Conservation (phyloP, 1,140 invertebrate genomes). For the Antheraea pernyi region DNA sequence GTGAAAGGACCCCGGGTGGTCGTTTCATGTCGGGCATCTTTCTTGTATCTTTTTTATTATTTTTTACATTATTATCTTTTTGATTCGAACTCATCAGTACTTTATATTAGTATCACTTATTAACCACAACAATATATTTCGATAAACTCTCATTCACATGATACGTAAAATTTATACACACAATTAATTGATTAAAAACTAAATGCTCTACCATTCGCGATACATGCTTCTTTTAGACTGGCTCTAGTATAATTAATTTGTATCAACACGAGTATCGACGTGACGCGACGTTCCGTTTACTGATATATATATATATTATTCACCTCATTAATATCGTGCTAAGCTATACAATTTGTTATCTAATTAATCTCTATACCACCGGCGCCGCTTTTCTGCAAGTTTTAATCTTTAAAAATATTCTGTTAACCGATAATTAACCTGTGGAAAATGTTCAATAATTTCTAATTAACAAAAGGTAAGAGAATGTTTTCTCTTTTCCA, state of each 20-base stretch:
- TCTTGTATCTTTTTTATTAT: conserved; percentile 23
- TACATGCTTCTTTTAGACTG: conserved; percentile 5
- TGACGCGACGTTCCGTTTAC: background rate
- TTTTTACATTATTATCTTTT: conserved; percentile 10
- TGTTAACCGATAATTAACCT: background rate
- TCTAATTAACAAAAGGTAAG: too few relatives aligned
- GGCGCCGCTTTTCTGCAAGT: background rate
- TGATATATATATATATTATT: conserved; percentile 9
- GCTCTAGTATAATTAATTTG: conserved; percentile 3
- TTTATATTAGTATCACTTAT: background rate
- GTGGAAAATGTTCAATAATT: too few relatives aligned
- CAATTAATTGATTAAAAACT: background rate
- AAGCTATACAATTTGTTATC: conserved; percentile 5
- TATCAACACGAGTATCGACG: conserved; percentile 1
- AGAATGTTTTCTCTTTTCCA: too few relatives aligned
- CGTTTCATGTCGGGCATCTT: conserved; percentile 32
- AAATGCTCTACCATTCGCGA: background rate
- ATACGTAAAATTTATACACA: background rate
- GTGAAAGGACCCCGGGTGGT: conserved; percentile 45
- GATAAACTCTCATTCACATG: background rate
- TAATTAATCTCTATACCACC: background rate
- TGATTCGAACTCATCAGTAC: conserved; percentile 12
- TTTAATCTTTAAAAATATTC: background rate
- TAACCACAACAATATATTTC: background rate
- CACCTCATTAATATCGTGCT: background rate